Base-by-base conservation (phyloP, 2,797 vertebrate species). In the Sitta carolinensis region DNA sequence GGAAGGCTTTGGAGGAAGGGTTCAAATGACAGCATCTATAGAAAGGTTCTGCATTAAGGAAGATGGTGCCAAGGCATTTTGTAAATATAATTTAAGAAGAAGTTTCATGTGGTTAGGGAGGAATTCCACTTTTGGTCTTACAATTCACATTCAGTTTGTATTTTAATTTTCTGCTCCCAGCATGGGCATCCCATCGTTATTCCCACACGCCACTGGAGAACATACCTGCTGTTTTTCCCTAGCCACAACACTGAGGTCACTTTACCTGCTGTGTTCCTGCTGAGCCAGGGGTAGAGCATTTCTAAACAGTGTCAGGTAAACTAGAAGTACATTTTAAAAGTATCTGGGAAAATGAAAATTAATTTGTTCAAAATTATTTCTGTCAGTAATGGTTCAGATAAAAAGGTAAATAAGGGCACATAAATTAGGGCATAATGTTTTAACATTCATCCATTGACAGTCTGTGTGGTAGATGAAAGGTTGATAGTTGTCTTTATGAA, bases 221-320 rank as follows among this genome's bases (percentile, higher is more conserved):
- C 0, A 0, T 17, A 54, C 8, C 10, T 84, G 43, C 50, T 26
- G 6, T 27, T 43, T 13, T 38, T 12, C 25, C 30, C 15, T 38
- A 47, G 38, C 20, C 18, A 52, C 64, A 21, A 20, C 27, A 16
- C 29, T 52, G 58, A 55, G 26, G 10, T 80, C n/a, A 32, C 17
- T 72, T 32, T 26, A n/a, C 10, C 22, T 61, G 29, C 42, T 51
- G 21, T 54, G 34, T 5, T 82, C 42, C 26, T 29, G 10, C 10
- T 59, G 34, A 70, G 52, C 38, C 42, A 50, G 20, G 17, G 34
- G 11, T 9, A 32, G 12, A 63, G 2, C 13, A 47, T 59, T 89
- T 84, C n/a, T 69, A 59, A 40, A 23, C 5, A 48, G 7, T 26
- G 10, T 11, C 13, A 50, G 21, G 22, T 52, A 80, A 85, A 45